Evolutionary conservation across 2,797 vertebrate species (phyloP).

Genomic region (Notoglanidium macrostoma): DNA sequence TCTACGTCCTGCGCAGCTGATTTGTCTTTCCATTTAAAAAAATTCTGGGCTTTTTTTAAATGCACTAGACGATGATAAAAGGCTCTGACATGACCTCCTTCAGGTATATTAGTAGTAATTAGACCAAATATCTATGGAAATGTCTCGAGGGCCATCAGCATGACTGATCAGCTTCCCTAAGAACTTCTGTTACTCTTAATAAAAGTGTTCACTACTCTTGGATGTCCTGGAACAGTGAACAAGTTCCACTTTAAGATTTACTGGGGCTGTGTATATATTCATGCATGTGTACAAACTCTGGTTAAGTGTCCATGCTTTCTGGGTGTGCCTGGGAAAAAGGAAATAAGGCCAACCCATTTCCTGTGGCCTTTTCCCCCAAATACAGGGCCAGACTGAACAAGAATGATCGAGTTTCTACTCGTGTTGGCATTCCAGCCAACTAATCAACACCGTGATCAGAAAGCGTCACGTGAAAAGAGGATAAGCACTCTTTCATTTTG

Average conservation of each 20-base stretch:
- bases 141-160: neutral
- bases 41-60: conserved; percentile 6
- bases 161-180: neutral
- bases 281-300: no score
- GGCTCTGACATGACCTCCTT: conserved; percentile 26
- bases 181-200: neutral
- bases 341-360: conserved; percentile 33
- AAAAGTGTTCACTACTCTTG: neutral
- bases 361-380: conserved; percentile 21
- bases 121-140: neutral
- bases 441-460: neutral
- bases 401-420: neutral
- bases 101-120: conserved; percentile 13
- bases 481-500: neutral
- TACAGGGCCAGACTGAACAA: conserved; percentile 4
- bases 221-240: neutral
- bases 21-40: conserved; percentile 15
- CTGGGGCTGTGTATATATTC: neutral
- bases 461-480: neutral
- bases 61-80: conserved; percentile 39
- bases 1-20: conserved; percentile 10
- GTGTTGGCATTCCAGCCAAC: neutral
- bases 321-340: neutral
- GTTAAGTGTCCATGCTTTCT: neutral
- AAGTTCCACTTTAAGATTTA: no score